Evolutionary conservation across 2,113 vertebrate genomes (phyloP), one percentile per base, ranked within the genome.

Genomic region (Chloropsis cyanopogon): DNA sequence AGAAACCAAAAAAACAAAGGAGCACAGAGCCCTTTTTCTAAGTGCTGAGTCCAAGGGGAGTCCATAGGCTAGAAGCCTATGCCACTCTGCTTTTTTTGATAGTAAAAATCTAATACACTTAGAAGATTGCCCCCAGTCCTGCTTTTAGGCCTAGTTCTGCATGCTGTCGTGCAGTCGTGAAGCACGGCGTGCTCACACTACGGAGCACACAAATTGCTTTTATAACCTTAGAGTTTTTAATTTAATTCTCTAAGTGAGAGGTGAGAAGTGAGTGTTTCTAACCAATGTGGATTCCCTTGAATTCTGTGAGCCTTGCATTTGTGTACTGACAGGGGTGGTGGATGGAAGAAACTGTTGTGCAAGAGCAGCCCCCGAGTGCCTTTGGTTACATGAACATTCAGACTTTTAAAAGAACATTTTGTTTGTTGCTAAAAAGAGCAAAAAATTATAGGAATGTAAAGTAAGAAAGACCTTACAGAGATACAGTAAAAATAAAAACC

Each of bases 371-470:
- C 52, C 65, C 6, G 7, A 47, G 16, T 6, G 6, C 53, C 52
- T 91, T 88, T 0, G 0, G 35, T 82, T 77, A 25, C 1, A 0
- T 19, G 25, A 28, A 61, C 1, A 1, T 89, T 81, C 42, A 37
- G 37, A 46, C 41, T 54, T 88, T 85, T 63, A 68, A 90, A 87
- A 46, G 15, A 65, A 35, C 4, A 29, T 90, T 85, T 61, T 7
- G 3, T 81, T 81, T 81, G 41, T 69, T 87, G 70, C 35, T 90
- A 60, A 52, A 70, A 86, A 52, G 42, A 80, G 12, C 20, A 24
- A 86, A 92, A 60, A 76, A 59, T 69, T 54, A 5, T 57, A 80
- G n/a, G 41, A 50, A 37, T 59, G 19, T 26, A 17, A 44, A 14
- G 4, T 60, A 54, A 77, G 77, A 78, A 69, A 68, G 63, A 65